Conservation (phyloP, 2,888 invertebrate species). For the Lycophotia porphyrea region DNA sequence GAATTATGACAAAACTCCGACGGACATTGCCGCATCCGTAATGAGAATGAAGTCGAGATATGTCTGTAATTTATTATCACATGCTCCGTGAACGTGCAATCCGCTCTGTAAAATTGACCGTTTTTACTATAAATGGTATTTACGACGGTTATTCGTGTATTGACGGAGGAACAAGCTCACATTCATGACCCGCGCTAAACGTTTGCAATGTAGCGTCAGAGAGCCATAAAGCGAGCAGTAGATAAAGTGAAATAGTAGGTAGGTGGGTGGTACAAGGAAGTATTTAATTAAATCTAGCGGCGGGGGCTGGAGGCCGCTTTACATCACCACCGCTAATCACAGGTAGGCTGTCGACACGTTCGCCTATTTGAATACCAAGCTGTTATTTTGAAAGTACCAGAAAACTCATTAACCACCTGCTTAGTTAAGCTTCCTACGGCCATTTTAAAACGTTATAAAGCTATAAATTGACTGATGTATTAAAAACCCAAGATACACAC, state of each 20-base stretch:
- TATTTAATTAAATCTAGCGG: slow-evolving; percentile 89
- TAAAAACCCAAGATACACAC: background rate
- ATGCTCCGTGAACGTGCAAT: slow-evolving; percentile 78
- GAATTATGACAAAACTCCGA: slow-evolving; percentile 90
- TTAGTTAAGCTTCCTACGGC: slow-evolving; percentile 61
- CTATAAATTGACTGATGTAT: slow-evolving; percentile 1
- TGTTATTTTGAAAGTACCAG: slow-evolving; percentile 77
- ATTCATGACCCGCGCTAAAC: slow-evolving; percentile 70
- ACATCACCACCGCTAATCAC: slow-evolving; percentile 87
- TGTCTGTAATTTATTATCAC: slow-evolving; percentile 88
- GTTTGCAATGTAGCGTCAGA: slow-evolving; percentile 68
- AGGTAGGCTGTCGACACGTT: slow-evolving; percentile 86
- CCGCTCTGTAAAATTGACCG: slow-evolving; percentile 76
- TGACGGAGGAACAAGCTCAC: slow-evolving; percentile 62
- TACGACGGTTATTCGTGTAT: slow-evolving; percentile 54
- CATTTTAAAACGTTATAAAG: slow-evolving; percentile 24
- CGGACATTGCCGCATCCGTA: slow-evolving; percentile 90
- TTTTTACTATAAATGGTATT: slow-evolving; percentile 75
- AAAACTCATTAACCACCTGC: slow-evolving; percentile 73
- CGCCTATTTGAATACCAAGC: slow-evolving; percentile 82
- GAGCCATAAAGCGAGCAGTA: slow-evolving; percentile 81
- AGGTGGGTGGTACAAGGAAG: slow-evolving; percentile 83
- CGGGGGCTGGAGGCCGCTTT: slow-evolving; percentile 80
- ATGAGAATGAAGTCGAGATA: slow-evolving; percentile 89
- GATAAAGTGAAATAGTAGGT: slow-evolving; percentile 84